Base-by-base conservation (phyloP, 2,113 vertebrate genomes). In the Etheostoma spectabile region DNA sequence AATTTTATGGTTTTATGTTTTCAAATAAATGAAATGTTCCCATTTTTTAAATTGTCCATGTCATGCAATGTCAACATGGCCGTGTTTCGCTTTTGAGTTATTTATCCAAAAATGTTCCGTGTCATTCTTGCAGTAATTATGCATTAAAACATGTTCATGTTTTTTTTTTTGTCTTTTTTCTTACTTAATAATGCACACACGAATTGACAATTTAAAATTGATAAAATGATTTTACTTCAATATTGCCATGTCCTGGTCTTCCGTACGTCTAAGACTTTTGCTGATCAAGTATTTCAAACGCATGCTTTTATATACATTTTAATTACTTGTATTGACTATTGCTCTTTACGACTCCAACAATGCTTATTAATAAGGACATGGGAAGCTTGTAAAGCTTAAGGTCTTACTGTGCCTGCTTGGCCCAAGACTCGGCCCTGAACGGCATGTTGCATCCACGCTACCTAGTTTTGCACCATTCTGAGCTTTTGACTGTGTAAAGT, bases 401-500 rank as follows among this genome's bases (percentile, higher is more conserved):
- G 14, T 76, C 21, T 15, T 12, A 42, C 8, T 11, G 38, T 42
- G 77, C 33, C 19, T 66, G 38, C 59, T 18, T 62, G 33, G n/a
- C n/a, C n/a, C n/a, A n/a, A n/a, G n/a, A n/a, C n/a, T n/a, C n/a
- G n/a, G n/a, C n/a, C n/a, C n/a, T n/a, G n/a, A n/a, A n/a, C n/a
- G n/a, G 93, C 93, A 95, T 93, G 93, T 52, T 89, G 87, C 91
- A 84, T 89, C 74, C 59, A 79, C 53, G 73, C 80, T 75, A 65
- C 62, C 83, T 93, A 88, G 24, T 75, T 91, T 91, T 93, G 92
- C 94, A 92, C 62, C 93, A 94, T 93, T 77, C 51, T 72, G 60
- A 91, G 90, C 91, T 85, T 92, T 63, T 95, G 83, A 94, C 89
- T 94, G 89, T 95, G 86, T 93, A 89, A 86, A 80, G 74, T 82